Evolutionary conservation across 2,888 invertebrate genomes (phyloP).

Genomic region (Drosophila recens): DNA sequence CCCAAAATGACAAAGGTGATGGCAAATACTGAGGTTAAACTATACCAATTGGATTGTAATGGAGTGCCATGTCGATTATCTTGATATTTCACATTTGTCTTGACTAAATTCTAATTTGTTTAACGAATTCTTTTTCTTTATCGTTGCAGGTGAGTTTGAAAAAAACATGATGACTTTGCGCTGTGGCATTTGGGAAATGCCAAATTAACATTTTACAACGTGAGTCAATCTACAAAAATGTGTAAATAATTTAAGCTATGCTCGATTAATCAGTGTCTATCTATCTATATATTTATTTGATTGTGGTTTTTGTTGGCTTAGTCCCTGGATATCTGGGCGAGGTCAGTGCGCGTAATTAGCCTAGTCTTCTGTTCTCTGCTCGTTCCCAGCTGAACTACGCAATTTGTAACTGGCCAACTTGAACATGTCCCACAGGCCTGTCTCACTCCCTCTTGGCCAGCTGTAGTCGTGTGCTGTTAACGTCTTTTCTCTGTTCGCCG

Average conservation of each 20-base stretch:
- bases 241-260: background rate
- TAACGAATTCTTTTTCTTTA: conserved; percentile 38
- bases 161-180: background rate
- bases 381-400: conserved; percentile 43
- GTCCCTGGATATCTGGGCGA: conserved; percentile 18
- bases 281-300: background rate
- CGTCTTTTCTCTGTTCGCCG: conserved; percentile 32
- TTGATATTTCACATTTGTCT: conserved; percentile 26
- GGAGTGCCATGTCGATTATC: conserved; percentile 1
- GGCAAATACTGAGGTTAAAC: conserved; percentile 42
- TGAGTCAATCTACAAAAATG: background rate
- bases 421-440: conserved; percentile 40
- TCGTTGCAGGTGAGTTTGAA: conserved; percentile 67
- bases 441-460: background rate
- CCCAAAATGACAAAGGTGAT: conserved; percentile 75
- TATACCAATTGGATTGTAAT: conserved; percentile 26
- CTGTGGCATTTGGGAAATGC: conserved; percentile 38
- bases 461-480: conserved; percentile 29
- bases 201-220: conserved; percentile 18
- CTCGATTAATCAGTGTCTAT: conserved; percentile 6
- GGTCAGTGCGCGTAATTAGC: conserved; percentile 40
- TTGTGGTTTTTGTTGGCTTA: background rate
- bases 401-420: conserved; percentile 57
- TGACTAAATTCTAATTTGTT: conserved; percentile 37
- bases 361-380: conserved; percentile 24